phyloP scores from a whole-genome alignment of 2,888 invertebrate species.

The Lasioglossum calceatum region DNA sequence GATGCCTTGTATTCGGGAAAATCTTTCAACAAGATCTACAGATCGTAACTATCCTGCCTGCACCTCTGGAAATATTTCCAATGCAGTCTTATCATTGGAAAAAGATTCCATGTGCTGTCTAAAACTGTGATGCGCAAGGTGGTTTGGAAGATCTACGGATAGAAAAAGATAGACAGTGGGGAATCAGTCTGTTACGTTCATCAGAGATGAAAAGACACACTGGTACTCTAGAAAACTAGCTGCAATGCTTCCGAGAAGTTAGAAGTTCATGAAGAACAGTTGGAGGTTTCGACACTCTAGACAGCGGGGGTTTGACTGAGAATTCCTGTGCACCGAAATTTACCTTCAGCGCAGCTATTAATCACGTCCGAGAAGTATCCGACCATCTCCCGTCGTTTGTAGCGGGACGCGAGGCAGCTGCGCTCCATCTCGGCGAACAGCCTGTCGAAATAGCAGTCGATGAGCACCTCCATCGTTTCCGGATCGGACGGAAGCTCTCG shows the following conservation, averaged over 20 bases:
- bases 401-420: slow-evolving; percentile 89
- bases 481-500: neutral
- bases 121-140: too few relatives aligned
- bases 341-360: slow-evolving; percentile 89
- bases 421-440: slow-evolving; percentile 90
- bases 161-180: too few relatives aligned
- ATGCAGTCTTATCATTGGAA: too few relatives aligned
- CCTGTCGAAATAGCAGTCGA: slow-evolving; percentile 92
- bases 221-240: neutral
- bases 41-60: too few relatives aligned
- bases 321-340: slow-evolving; percentile 18
- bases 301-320: neutral
- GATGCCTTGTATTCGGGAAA: too few relatives aligned
- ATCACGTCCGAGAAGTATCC: slow-evolving; percentile 92
- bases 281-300: neutral
- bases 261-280: neutral
- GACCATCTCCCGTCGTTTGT: slow-evolving; percentile 90
- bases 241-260: neutral
- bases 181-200: too few relatives aligned
- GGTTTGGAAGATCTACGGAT: too few relatives aligned
- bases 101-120: too few relatives aligned
- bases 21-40: too few relatives aligned
- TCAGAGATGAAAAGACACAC: neutral
- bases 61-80: too few relatives aligned
- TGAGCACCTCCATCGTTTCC: slow-evolving; percentile 90